Base-by-base conservation (phyloP, 2,797 vertebrate genomes). In the Triplophysa yarkandensis region DNA sequence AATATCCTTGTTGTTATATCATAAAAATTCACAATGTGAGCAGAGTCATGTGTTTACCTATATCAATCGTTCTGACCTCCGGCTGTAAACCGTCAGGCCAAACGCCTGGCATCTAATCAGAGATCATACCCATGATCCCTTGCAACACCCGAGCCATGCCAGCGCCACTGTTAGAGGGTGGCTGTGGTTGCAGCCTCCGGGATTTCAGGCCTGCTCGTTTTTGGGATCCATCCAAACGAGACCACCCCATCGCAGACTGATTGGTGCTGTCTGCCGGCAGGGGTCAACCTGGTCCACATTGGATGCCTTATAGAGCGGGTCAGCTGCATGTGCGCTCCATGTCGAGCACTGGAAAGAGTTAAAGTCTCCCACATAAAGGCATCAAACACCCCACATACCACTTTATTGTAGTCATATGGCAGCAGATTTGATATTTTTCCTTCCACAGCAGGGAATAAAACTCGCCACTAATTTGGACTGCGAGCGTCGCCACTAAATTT, bases 361-460 rank as follows among this genome's bases (percentile, higher is more conserved):
- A 90, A 92, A 88, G 86, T 87, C 84, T 92, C 90, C 90, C 91
- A 92, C 90, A 92, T 91, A 88, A 92, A 92, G 89, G 91, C 92
- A 89, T 92, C 91, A 91, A 92, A 91, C 89, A 86, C 86, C 90
- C 88, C 88, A 86, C 89, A 90, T 89, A 87, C 85, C 87, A 85
- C 90, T 93, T 93, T 92, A 93, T 92, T 90, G 89, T 88, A 87
- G 88, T 93, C 92, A 92, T 91, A 93, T 93, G 92, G 91, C 91
- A 91, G 88, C 89, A 88, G 89, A 92, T 92, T 92, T 91, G 89
- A 93, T 92, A 92, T 92, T 93, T 83, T 93, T 92, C 91, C 92
- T 91, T 91, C 91, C 91, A 90, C 91, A 91, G 91, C 90, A 83
- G 90, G 89, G 90, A 92, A 93, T 92, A 92, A 91, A 93, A 91